Percentiles rank a stretch among this genome's conserved stretches.
These are phyloP conservation scores for Upupa epops DNA, from an alignment of 2,113 vertebrate genomes.

Conservation along the genomic window DNA sequence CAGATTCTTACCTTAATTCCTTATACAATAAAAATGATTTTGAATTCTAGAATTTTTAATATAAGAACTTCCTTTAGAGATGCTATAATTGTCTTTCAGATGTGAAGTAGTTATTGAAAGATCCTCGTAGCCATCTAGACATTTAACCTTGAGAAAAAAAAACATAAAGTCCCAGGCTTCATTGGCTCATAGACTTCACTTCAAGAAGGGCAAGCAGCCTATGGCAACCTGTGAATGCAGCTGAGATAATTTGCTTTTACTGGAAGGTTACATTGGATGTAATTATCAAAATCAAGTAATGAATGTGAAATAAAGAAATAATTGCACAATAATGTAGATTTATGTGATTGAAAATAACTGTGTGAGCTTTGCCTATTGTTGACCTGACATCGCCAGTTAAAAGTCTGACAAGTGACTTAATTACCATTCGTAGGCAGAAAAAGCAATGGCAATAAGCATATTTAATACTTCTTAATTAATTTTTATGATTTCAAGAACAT, in stretches of 20 bases:
- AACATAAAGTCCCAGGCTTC: neutral
- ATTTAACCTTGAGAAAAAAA: neutral
- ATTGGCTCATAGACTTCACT: neutral
- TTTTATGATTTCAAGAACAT: neutral
- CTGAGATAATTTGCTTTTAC: neutral
- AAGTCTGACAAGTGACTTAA: neutral
- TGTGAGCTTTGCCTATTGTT: neutral
- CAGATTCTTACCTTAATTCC: neutral
- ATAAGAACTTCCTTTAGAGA: neutral
- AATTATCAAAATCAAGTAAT: neutral
- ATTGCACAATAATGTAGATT: accelerated
- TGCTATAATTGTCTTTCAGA: neutral
- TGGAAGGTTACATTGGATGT: neutral
- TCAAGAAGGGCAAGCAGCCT: neutral
- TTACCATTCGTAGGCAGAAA: neutral
- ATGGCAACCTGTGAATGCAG: neutral
- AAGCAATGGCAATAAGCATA: neutral
- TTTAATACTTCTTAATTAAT: neutral
- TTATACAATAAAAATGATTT: neutral
- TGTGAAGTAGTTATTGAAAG: neutral
- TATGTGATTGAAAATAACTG: neutral
- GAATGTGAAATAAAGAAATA: neutral
- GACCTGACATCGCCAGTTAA: neutral
- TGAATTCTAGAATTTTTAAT: neutral
- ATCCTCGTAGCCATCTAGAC: neutral